phyloP scores from a whole-genome alignment of 2,797 vertebrate genomes.

The Emydoidea blandingii region DNA sequence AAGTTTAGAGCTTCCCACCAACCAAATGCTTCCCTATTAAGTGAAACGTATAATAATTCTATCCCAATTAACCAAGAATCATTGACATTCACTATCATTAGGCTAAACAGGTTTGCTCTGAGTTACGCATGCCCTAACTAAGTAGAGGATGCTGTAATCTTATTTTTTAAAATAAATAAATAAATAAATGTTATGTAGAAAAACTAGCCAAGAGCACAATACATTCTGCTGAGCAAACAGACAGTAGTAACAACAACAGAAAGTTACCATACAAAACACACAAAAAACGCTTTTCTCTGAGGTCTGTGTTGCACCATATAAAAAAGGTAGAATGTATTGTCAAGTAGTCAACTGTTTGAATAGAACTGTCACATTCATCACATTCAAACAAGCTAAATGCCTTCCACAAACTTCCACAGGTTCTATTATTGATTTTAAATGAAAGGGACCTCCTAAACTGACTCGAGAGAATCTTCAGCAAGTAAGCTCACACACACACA shows the following conservation, averaged over 20 bases:
- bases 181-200: background rate
- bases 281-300: constrained; percentile 56
- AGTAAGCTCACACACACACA: constrained; percentile 50
- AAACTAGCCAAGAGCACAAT: background rate
- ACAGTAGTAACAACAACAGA: constrained; percentile 54
- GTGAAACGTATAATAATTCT: background rate
- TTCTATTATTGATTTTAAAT: constrained; percentile 77
- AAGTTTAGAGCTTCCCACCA: background rate
- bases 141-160: background rate
- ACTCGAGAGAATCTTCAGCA: constrained; percentile 62
- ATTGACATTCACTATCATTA: background rate
- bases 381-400: constrained; percentile 45
- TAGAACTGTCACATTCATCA: constrained; percentile 72
- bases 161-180: background rate
- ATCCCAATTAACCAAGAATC: background rate
- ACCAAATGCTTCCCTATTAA: background rate
- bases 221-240: constrained; percentile 65
- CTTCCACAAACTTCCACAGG: constrained; percentile 78
- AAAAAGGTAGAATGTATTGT: constrained; percentile 72
- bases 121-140: background rate
- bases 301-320: constrained; percentile 33
- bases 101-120: rapidly evolving
- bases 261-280: constrained; percentile 65
- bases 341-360: constrained; percentile 54
- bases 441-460: constrained; percentile 69